Base-by-base conservation (phyloP, 2,797 vertebrate genomes). In the Diglossa cyanea region DNA sequence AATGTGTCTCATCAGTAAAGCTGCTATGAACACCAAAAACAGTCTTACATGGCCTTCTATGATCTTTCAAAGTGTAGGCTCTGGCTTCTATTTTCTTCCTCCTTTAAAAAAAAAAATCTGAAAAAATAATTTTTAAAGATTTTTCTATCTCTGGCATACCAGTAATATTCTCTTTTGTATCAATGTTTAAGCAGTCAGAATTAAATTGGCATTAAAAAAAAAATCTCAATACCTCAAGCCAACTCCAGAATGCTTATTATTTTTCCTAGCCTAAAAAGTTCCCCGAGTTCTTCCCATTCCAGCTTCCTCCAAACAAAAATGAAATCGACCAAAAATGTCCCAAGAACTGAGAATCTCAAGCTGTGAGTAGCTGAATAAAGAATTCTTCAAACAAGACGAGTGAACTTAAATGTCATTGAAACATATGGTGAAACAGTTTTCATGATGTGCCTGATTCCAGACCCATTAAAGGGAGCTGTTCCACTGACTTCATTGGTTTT, bases 401-500 rank as follows among this genome's bases (percentile, higher is more conserved):
- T 54, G 57, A 85, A 71, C 30, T 93, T 92, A 95, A 94, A 92
- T 79, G 68, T 80, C 84, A 76, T n/a, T 65, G 71, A 82, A 92
- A 89, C 92, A 93, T 85, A 80, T 85, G 88, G 63, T 85, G 86
- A 85, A 96, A 65, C 16, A 47, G 68, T 93, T 93, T 91, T 74
- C 83, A 40, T 71, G 19, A 79, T 30, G 42, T 0, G n/a, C 17
- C 71, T 79, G 37, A 82, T 92, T 88, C 93, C 80, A 97, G 86
- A 70, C 4, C 54, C 63, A 71, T 90, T 93, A 95, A 84, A 45
- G n/a, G 26, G 33, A 84, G 8, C 50, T 66, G 53, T 92, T 97
- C 92, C 80, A 82, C 77, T 95, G 88, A 85, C 92, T 92, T 95
- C 83, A 92, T 9, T 93, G 63, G n/a, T 17, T 80, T 92, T 91